A percentile compares a stretch with the other conserved stretches of the same genome.
These are phyloP conservation scores for Furcifer pardalis DNA, from an alignment of 2,797 vertebrate species.

Conservation along the genomic window DNA sequence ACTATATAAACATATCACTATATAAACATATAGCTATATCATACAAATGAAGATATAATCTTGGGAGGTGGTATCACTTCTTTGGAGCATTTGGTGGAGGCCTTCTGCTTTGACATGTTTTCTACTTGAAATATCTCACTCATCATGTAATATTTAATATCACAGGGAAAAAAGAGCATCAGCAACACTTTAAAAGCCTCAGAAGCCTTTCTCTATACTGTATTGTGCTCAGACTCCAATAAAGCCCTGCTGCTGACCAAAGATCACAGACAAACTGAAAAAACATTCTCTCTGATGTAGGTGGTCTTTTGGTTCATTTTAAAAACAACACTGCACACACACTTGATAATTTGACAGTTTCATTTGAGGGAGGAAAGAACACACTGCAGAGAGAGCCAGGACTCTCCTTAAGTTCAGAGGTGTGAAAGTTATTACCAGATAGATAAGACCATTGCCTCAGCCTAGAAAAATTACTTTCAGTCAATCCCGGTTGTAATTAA, in stretches of 20 bases:
- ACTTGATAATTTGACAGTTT: neutral
- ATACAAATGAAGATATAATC: neutral
- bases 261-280: neutral
- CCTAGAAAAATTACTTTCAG: no score
- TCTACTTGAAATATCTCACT: constrained; percentile 16
- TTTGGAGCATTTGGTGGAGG: neutral
- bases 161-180: constrained; percentile 23
- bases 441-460: no score
- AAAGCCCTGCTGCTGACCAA: neutral
- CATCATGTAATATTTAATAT: constrained; percentile 10
- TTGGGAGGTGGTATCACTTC: neutral
- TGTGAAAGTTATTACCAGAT: no score
- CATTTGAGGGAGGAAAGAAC: neutral
- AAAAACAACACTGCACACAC: neutral
- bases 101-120: neutral
- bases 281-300: constrained; percentile 14
- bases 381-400: neutral
- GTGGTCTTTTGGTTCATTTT: neutral
- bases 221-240: neutral
- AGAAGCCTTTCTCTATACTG: constrained; percentile 14
- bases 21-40: no score
- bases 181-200: constrained; percentile 18
- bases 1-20: no score
- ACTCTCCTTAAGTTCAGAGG: no score
- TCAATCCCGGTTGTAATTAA: no score